Conservation (phyloP, 2,113 vertebrate species). For the Pangasianodon gigas region DNA sequence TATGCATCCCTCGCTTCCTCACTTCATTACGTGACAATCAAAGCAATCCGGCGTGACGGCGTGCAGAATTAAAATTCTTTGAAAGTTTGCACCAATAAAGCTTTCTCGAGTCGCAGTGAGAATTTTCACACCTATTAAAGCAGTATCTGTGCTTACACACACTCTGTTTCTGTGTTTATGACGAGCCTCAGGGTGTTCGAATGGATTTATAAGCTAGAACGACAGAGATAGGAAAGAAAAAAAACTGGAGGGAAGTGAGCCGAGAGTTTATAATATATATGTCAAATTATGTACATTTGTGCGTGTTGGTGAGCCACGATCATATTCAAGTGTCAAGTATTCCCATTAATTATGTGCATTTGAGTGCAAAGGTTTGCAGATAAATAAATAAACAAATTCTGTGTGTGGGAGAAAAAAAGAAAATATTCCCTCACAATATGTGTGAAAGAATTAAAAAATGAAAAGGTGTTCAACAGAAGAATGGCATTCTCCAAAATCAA, state of each 20-base stretch:
- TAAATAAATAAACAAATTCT: neutral
- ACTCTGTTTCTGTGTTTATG: constrained; percentile 46
- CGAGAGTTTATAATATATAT: neutral
- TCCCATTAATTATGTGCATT: neutral
- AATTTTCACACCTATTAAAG: constrained; percentile 66
- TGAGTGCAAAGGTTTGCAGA: neutral
- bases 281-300: too few species aligned
- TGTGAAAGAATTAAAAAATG: too few species aligned
- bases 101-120: constrained; percentile 57
- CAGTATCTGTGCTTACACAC: constrained; percentile 54
- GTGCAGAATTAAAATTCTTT: constrained; percentile 58
- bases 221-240: constrained; percentile 49
- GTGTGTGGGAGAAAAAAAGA: too few species aligned
- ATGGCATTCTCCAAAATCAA: too few species aligned
- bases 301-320: too few species aligned
- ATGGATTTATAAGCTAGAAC: constrained; percentile 60
- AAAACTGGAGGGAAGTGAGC: constrained; percentile 68
- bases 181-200: constrained; percentile 49
- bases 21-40: constrained; percentile 51
- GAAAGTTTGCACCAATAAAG: constrained; percentile 58
- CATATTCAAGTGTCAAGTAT: neutral
- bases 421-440: too few species aligned
- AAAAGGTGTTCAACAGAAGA: too few species aligned
- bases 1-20: constrained; percentile 41
- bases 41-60: constrained; percentile 54